Evolutionary conservation across 2,113 vertebrate genomes (phyloP).

Genomic region (Zingel zingel): DNA sequence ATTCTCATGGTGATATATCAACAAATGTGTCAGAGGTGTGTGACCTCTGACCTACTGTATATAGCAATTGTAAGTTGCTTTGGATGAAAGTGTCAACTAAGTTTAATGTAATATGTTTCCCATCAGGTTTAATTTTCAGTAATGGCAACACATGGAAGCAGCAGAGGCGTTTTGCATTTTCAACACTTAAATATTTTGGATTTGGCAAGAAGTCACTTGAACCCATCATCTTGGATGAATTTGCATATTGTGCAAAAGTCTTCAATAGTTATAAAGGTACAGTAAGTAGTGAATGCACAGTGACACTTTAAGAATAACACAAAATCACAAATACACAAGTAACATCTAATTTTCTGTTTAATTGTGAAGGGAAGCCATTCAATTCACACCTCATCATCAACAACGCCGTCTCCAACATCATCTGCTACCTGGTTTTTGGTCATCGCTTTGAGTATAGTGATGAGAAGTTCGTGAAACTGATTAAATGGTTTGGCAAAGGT

Average conservation of each 20-base stretch:
- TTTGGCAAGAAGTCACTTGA: constrained; percentile 83
- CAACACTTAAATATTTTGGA: constrained; percentile 85
- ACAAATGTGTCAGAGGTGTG: too few species aligned
- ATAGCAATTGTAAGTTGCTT: too few species aligned
- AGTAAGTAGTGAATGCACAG: neutral
- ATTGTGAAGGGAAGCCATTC: constrained; percentile 54
- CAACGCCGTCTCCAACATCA: constrained; percentile 86
- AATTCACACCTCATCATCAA: constrained; percentile 85
- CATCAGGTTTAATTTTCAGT: constrained; percentile 58
- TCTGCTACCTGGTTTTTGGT: constrained; percentile 88
- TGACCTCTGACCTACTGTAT: too few species aligned
- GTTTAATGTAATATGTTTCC: too few species aligned
- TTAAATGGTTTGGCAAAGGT: constrained; percentile 66
- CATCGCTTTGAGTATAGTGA: constrained; percentile 86
- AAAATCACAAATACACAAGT: neutral
- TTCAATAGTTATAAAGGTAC: constrained; percentile 25
- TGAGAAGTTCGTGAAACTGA: constrained; percentile 78
- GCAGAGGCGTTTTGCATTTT: constrained; percentile 81
- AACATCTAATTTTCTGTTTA: neutral
- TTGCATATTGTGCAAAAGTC: constrained; percentile 39
- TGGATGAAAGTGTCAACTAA: too few species aligned
- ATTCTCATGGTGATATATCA: too few species aligned
- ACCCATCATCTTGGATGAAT: constrained; percentile 84
- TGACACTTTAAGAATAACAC: fast-evolving
- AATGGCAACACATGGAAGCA: constrained; percentile 77